These are phyloP conservation scores for Lathamus discolor DNA, from an alignment of 2,113 vertebrate species.

Conservation along the genomic window DNA sequence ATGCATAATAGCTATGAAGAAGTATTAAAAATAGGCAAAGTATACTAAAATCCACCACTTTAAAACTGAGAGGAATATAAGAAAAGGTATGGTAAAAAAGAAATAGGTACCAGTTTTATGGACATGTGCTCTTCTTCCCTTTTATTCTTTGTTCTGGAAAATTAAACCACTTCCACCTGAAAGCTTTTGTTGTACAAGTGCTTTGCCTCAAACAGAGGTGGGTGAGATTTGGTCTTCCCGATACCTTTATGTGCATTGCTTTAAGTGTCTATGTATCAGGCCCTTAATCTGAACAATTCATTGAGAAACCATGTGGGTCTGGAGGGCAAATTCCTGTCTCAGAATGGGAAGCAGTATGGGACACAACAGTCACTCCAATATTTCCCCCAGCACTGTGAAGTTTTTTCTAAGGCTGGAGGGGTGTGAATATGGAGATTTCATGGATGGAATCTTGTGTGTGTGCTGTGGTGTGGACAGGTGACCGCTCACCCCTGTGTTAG, in stretches of 20 bases:
- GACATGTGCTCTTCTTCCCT: neutral
- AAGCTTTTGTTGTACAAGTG: neutral
- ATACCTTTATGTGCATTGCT: neutral
- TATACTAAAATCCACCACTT: neutral
- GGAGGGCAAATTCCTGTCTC: neutral
- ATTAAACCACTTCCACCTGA: neutral
- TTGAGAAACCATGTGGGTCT: neutral
- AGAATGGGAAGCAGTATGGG: neutral
- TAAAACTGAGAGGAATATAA: neutral
- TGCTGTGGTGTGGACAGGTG: neutral
- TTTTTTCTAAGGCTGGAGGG: neutral
- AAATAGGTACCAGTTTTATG: neutral
- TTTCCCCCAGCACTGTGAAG: neutral
- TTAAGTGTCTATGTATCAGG: neutral
- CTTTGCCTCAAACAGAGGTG: neutral
- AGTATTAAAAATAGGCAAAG: neutral
- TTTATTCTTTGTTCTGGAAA: neutral
- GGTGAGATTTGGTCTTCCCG: neutral
- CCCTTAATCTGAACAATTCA: neutral
- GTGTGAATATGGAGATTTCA: neutral
- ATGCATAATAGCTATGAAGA: neutral
- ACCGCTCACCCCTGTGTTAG: neutral
- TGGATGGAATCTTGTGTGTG: neutral
- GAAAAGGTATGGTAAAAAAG: neutral
- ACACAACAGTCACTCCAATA: neutral